phyloP scores from a whole-genome alignment of 2,888 invertebrate species.

The Megamerina dolium region DNA sequence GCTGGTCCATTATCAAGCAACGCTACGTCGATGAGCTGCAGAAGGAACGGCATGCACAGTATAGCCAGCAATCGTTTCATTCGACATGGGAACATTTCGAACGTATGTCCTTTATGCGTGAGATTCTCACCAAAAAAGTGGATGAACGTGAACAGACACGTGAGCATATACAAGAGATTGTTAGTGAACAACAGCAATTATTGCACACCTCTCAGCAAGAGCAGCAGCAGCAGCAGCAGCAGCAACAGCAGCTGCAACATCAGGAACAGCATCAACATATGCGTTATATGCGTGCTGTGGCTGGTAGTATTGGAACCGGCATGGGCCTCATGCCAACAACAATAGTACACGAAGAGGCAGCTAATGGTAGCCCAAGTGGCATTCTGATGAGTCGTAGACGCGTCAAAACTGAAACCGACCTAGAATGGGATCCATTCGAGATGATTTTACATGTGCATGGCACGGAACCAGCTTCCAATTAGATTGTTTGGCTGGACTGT shows the following conservation, averaged over 20 bases:
- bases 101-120: conserved; percentile 42
- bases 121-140: conserved; percentile 38
- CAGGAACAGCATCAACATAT: conserved; percentile 17
- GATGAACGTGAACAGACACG: conserved; percentile 44
- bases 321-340: conserved; percentile 6
- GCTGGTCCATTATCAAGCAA: conserved; percentile 43
- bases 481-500: background rate
- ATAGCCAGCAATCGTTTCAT: conserved; percentile 35
- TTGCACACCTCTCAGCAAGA: conserved; percentile 31
- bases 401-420: conserved; percentile 38
- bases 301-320: background rate
- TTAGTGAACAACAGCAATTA: conserved; percentile 41
- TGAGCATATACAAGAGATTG: conserved; percentile 43
- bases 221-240: conserved; percentile 18
- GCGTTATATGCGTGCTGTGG: conserved; percentile 17
- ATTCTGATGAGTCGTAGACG: no score
- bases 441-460: conserved; percentile 45
- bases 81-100: conserved; percentile 45
- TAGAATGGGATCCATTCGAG: conserved; percentile 44
- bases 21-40: conserved; percentile 42
- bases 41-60: conserved; percentile 40
- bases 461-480: conserved; percentile 37
- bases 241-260: conserved; percentile 9
- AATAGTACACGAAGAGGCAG: conserved; percentile 16
- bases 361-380: no score